A percentile compares a stretch with the other conserved stretches of the same genome.
Evolutionary conservation across 2,888 invertebrate species (phyloP).

Genomic region (Belgica antarctica): DNA sequence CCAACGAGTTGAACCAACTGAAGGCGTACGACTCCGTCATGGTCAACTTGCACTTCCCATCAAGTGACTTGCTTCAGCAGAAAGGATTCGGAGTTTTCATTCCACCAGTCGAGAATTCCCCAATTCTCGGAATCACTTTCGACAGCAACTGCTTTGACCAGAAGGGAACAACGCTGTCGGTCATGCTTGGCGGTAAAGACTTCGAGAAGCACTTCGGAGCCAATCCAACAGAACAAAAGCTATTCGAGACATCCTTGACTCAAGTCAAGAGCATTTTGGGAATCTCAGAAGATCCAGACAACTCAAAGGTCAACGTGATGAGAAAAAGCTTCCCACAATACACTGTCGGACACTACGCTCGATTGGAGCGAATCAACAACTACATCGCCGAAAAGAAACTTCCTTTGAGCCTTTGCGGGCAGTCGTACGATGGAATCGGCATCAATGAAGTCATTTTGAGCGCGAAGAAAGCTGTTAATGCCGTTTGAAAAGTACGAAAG

Average conservation of each 20-base stretch:
- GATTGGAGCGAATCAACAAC: slow-evolving; percentile 64
- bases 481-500: too few species aligned
- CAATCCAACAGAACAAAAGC: slow-evolving; percentile 59
- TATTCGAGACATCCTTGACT: slow-evolving; percentile 65
- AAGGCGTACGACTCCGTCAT: slow-evolving; percentile 79
- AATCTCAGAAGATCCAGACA: slow-evolving; percentile 63
- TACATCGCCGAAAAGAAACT: slow-evolving; percentile 69
- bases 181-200: slow-evolving; percentile 93
- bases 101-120: slow-evolving; percentile 78
- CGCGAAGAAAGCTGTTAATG: slow-evolving; percentile 66
- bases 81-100: slow-evolving; percentile 90
- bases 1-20: slow-evolving; percentile 64
- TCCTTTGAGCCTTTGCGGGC: slow-evolving; percentile 77
- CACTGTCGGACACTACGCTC: slow-evolving; percentile 76
- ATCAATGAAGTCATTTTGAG: slow-evolving; percentile 91
- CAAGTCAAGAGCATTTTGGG: slow-evolving; percentile 66
- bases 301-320: slow-evolving; percentile 66
- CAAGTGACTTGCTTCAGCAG: slow-evolving; percentile 60
- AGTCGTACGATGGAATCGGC: slow-evolving; percentile 87
- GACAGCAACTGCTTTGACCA: slow-evolving; percentile 83
- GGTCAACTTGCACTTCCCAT: slow-evolving; percentile 76
- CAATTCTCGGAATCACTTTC: slow-evolving; percentile 82
- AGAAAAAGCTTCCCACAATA: slow-evolving; percentile 90
- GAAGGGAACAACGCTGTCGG: slow-evolving; percentile 71
- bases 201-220: slow-evolving; percentile 74